Conservation (phyloP, 1,140 invertebrate genomes). For the Drosophila biarmipes region DNA sequence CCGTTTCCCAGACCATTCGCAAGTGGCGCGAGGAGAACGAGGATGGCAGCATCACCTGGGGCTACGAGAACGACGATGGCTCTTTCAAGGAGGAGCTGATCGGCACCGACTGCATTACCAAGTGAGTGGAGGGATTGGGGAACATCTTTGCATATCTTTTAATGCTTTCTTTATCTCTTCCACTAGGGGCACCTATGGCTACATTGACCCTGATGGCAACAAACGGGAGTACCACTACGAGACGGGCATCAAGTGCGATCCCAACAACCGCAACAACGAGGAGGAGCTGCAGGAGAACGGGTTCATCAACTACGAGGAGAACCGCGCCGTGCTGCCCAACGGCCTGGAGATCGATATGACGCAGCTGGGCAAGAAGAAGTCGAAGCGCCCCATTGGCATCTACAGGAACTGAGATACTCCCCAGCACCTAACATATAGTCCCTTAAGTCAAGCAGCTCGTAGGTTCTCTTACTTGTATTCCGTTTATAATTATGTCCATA, state of each 20-base stretch:
- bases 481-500: slow-evolving; percentile 74
- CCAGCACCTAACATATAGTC: slow-evolving; percentile 30
- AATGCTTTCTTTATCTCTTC: neutral
- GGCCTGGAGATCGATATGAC: slow-evolving; percentile 89
- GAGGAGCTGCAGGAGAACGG: slow-evolving; percentile 88
- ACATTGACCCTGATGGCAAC: slow-evolving; percentile 92
- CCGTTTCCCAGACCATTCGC: slow-evolving; percentile 89
- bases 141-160: too few relatives aligned
- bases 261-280: slow-evolving; percentile 86
- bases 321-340: slow-evolving; percentile 89
- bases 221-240: slow-evolving; percentile 90
- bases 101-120: slow-evolving; percentile 91
- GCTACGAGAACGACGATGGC: slow-evolving; percentile 91
- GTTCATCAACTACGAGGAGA: slow-evolving; percentile 90
- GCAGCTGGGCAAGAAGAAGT: slow-evolving; percentile 89
- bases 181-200: slow-evolving; percentile 91
- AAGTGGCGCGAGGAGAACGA: slow-evolving; percentile 92
- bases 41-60: slow-evolving; percentile 94
- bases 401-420: slow-evolving; percentile 64
- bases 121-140: slow-evolving; percentile 47
- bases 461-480: slow-evolving; percentile 69
- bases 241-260: slow-evolving; percentile 89
- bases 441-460: slow-evolving; percentile 67
- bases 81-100: slow-evolving; percentile 93
- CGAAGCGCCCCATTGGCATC: slow-evolving; percentile 86